Conservation (phyloP, 2,113 vertebrate species). For the Monopterus albus region DNA sequence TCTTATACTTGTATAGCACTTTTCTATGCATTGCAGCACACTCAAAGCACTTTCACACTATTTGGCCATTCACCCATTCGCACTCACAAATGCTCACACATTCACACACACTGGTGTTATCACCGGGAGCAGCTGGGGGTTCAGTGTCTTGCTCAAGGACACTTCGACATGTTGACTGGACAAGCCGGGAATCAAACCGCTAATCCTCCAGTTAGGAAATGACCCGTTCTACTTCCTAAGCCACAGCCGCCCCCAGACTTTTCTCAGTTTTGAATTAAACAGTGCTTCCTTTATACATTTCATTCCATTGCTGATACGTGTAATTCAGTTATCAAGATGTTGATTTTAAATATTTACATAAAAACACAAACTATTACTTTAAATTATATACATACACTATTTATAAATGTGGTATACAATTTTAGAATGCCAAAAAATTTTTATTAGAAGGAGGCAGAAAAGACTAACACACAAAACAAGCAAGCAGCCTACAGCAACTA, state of each 20-base stretch:
- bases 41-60: too few species aligned
- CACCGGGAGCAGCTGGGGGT: too few species aligned
- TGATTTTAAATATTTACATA: constrained; percentile 10
- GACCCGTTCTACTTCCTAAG: background rate
- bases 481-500: constrained; percentile 15
- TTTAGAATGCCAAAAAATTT: background rate
- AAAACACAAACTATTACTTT: background rate
- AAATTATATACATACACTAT: background rate
- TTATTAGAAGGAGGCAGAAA: background rate
- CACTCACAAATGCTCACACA: too few species aligned
- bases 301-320: background rate
- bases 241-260: background rate
- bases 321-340: background rate
- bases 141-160: too few species aligned
- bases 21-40: too few species aligned
- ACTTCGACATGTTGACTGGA: too few species aligned
- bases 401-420: background rate
- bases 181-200: too few species aligned
- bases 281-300: background rate
- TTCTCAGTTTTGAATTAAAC: background rate
- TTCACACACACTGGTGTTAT: too few species aligned
- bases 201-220: too few species aligned
- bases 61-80: too few species aligned
- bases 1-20: too few species aligned
- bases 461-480: background rate